Evolutionary conservation across 2,113 vertebrate genomes (phyloP), one percentile per base, ranked within the genome.

Genomic region (Corydoras sp.): DNA sequence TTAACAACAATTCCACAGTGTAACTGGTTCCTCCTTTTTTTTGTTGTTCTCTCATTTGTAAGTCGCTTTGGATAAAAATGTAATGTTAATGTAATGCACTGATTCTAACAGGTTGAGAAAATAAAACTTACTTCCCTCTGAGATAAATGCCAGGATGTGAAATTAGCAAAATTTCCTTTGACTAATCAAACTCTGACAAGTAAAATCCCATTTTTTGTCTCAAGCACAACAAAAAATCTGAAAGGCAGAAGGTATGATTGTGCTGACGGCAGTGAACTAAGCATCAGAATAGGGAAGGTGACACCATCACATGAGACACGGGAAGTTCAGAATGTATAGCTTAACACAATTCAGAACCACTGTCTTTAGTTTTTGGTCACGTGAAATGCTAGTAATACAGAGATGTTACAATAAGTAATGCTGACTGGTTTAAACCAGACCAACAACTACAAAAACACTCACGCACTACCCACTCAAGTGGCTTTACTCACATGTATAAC

Each of bases 191-290:
- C 56, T 32, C 61, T 0, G n/a, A 10, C 18, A 24, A 24, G 31
- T 6, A 11, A 56, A 10, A 68, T 10, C 53, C 50, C 24, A 51
- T 58, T 50, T 61, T 71, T 63, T 30, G 50, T 62, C 66, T 49
- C 12, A 62, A 14, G 32, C 54, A 55, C 61, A 11, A 7, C 32
- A 13, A 64, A 58, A 68, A 70, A 14, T 24, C 29, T 54, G 13
- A 48, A 49, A 18, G 1, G 61, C 24, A 29, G 13, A 62, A 32
- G 29, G 18, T 65, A 32, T 65, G 13, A 49, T 29, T 24, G 30
- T 71, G 68, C 53, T 59, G 15, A 64, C 3, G 62, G 43, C 64
- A 58, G 65, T 64, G n/a, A 69, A 68, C 29, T 31, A 53, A 43
- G n/a, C 50, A 13, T 15, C 55, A 54, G 68, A 75, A 75, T 58